Evolutionary conservation across 2,888 invertebrate species (phyloP).

Genomic region (Amaurobius ferox): DNA sequence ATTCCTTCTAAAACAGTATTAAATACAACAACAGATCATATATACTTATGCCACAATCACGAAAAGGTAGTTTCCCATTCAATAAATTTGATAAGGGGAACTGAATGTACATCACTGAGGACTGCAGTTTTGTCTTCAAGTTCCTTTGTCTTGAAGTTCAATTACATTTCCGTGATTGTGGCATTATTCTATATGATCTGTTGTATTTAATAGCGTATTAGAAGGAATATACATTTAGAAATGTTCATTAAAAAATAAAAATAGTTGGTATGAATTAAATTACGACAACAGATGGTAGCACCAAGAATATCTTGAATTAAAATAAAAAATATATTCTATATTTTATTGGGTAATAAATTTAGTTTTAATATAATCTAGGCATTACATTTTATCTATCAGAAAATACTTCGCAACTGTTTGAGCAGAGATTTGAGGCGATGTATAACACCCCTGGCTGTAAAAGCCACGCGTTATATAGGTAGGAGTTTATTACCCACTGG

Average conservation of each 20-base stretch:
- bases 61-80: slow-evolving; percentile 36
- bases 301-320: slow-evolving; percentile 3
- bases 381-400: too few relatives aligned
- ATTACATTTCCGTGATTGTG: too few relatives aligned
- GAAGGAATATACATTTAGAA: too few relatives aligned
- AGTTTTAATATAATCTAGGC: too few relatives aligned
- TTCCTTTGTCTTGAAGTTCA: too few relatives aligned
- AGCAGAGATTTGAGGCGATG: slow-evolving; percentile 6
- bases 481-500: background rate
- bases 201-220: too few relatives aligned
- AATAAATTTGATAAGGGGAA: slow-evolving; percentile 17
- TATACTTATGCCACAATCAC: slow-evolving; percentile 28
- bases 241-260: slow-evolving; percentile 33
- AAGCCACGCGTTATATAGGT: slow-evolving; percentile 18
- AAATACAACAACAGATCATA: slow-evolving; percentile 18
- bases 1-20: background rate
- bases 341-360: too few relatives aligned
- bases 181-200: too few relatives aligned
- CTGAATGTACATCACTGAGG: slow-evolving; percentile 13
- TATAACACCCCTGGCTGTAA: background rate
- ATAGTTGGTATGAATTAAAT: background rate
- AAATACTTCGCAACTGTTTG: slow-evolving; percentile 25
- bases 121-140: too few relatives aligned
- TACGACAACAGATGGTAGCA: too few relatives aligned
- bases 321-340: slow-evolving; percentile 14